Base-by-base conservation (phyloP, 2,888 invertebrate genomes). In the Oscheius sp. region DNA sequence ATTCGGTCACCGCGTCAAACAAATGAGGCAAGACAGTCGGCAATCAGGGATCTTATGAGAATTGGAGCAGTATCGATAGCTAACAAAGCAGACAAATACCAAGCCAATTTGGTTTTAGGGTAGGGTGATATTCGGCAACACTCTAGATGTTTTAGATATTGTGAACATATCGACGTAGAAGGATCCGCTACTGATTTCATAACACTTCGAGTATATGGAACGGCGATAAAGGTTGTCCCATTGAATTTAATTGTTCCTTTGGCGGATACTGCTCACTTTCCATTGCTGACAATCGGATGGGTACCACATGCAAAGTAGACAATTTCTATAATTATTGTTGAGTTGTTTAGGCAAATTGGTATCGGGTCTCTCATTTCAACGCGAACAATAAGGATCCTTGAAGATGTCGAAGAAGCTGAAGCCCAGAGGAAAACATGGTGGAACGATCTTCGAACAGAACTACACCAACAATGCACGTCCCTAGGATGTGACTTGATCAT, bases 1-100 rank as follows among this genome's bases (percentile, higher is more conserved):
- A 96, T 98, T 85, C 92, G 98, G 78, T 97, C 97, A 0, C 96
- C 97, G 0, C 90, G 98, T 70, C 96, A 97, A 0, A 96, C 96
- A 0, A 98, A 99, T 89, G 98, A 98, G 90, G 96, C 97, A 0
- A 91, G 98, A 49, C 98, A 98, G 91, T 72, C 53, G 41, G 74
- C 76, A 1, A 79, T 81, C 45, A 58, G 81, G 23, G 75, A 74
- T 6, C 74, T 75, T 7, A 66, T 79, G 58, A 18, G 79, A n/a
- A 72, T 75, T 23, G 75, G 76, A 0, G 74, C 76, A 0, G 74
- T 79, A 43, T 74, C 75, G 41, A 21, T 81, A 43, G 79, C 79
- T 1, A 43, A 69, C 12, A 78, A 80, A 69, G 76, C 80, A 23
- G 69, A 73, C n/a, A 75, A 78, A 66, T 53, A 72, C 46, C 74